Percentiles rank a stretch among this genome's conserved stretches.
Evolutionary conservation across 2,797 vertebrate genomes (phyloP).

Genomic region (Sciurus vulgaris): DNA sequence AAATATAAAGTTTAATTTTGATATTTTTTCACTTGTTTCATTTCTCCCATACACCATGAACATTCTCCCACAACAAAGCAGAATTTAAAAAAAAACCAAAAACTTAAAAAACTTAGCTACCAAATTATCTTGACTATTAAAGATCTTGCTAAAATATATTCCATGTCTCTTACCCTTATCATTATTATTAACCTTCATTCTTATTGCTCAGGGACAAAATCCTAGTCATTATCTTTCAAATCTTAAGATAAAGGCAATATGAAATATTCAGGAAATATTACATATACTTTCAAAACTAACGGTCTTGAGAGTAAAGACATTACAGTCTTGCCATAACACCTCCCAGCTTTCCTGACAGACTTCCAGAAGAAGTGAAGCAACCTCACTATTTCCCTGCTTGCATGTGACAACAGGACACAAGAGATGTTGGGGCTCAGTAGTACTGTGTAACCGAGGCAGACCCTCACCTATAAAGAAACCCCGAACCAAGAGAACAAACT

Average conservation of each 20-base stretch:
- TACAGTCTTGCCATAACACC: conserved; percentile 36
- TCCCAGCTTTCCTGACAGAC: conserved; percentile 60
- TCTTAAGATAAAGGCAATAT: conserved; percentile 72
- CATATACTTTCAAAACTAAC: conserved; percentile 82
- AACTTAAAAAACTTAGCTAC: not conserved
- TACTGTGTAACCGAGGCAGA: not conserved
- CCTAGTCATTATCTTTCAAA: conserved; percentile 60
- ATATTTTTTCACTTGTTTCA: conserved; percentile 20
- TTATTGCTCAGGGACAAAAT: conserved; percentile 64
- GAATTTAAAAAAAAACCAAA: not conserved
- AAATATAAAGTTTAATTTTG: conserved; percentile 43
- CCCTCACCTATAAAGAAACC: not conserved
- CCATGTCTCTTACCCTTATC: not conserved
- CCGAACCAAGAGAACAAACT: not conserved
- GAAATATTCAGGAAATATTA: conserved; percentile 82
- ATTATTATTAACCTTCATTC: not conserved
- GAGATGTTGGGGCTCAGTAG: not conserved
- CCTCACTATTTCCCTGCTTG: not conserved
- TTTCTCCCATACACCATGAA: conserved; percentile 12
- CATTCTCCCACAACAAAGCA: conserved; percentile 28
- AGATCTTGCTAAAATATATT: not conserved
- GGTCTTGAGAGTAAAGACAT: conserved; percentile 64
- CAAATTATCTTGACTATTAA: conserved; percentile 2
- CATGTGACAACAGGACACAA: not conserved
- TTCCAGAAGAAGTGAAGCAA: conserved; percentile 75